A percentile compares a stretch with the other conserved stretches of the same genome.
These are phyloP conservation scores for Eueremaeus valkanovi DNA, from an alignment of 2,888 invertebrate genomes.

Conservation along the genomic window DNA sequence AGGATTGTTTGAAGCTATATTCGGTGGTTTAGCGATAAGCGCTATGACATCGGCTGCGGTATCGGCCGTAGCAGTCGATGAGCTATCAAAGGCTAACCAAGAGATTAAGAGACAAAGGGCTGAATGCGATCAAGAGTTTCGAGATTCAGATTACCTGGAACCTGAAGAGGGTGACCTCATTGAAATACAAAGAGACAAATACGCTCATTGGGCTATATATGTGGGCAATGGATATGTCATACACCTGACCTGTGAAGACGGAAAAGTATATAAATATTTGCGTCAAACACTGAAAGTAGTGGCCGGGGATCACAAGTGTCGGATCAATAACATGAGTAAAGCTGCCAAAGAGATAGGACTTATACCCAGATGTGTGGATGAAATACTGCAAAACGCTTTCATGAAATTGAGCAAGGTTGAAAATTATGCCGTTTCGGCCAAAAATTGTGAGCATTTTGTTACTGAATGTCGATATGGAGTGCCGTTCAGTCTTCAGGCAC, in stretches of 20 bases:
- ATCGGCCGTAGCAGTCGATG: too few relatives aligned
- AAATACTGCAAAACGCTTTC: not conserved
- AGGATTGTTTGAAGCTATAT: too few relatives aligned
- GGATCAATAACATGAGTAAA: not conserved
- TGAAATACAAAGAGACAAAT: too few relatives aligned
- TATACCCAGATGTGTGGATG: not conserved
- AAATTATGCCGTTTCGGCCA: not conserved
- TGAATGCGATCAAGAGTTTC: too few relatives aligned
- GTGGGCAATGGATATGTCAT: not conserved
- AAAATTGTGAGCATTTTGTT: slow-evolving; percentile 1
- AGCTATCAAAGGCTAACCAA: too few relatives aligned
- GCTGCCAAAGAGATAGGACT: not conserved
- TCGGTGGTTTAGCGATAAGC: too few relatives aligned
- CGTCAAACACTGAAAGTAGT: not conserved
- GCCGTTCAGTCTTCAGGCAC: not conserved
- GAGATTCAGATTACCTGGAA: too few relatives aligned
- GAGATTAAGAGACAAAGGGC: too few relatives aligned
- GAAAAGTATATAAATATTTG: too few relatives aligned
- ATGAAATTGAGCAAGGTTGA: not conserved
- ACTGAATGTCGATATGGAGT: not conserved
- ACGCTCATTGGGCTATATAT: slow-evolving; percentile 5
- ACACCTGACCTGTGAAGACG: not conserved
- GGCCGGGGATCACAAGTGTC: not conserved
- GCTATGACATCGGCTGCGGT: too few relatives aligned
- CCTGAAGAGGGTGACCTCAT: too few relatives aligned